Evolutionary conservation across 2,113 vertebrate genomes (phyloP).

Genomic region (Trochalopteron elliotii): DNA sequence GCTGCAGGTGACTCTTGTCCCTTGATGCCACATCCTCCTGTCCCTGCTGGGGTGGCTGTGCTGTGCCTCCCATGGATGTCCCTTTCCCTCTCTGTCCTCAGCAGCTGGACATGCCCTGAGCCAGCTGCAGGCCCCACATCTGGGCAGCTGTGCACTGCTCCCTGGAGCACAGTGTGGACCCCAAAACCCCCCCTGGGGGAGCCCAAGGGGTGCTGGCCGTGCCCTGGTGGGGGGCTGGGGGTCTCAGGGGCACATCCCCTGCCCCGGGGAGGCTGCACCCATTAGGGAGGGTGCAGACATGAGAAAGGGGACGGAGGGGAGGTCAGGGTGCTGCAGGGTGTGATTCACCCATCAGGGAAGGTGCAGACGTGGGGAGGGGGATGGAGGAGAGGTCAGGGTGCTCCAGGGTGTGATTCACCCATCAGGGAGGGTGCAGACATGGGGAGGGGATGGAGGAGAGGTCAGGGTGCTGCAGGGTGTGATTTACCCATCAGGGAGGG

Average conservation of each 20-base stretch:
- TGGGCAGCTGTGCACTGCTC: neutral
- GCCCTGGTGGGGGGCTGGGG: accelerated
- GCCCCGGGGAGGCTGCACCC: neutral
- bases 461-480: no score
- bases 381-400: no score
- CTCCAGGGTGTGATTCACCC: no score
- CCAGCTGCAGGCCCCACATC: neutral
- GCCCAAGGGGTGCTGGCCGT: accelerated
- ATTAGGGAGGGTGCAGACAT: no score
- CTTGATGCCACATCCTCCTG: neutral
- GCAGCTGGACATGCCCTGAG: accelerated
- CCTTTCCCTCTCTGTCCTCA: neutral
- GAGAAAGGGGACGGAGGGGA: no score
- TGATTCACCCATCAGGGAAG: neutral
- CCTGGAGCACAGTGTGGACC: accelerated
- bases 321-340: no score
- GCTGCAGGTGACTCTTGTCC: neutral
- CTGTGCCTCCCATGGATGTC: neutral
- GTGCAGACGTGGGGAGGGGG: no score
- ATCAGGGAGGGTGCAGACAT: accelerated
- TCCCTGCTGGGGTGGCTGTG: accelerated
- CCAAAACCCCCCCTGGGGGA: accelerated
- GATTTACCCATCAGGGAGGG: accelerated
- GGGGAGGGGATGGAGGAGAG: neutral
- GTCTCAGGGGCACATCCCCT: neutral